phyloP scores from a whole-genome alignment of 1,140 invertebrate species.

The Achroia grisella region DNA sequence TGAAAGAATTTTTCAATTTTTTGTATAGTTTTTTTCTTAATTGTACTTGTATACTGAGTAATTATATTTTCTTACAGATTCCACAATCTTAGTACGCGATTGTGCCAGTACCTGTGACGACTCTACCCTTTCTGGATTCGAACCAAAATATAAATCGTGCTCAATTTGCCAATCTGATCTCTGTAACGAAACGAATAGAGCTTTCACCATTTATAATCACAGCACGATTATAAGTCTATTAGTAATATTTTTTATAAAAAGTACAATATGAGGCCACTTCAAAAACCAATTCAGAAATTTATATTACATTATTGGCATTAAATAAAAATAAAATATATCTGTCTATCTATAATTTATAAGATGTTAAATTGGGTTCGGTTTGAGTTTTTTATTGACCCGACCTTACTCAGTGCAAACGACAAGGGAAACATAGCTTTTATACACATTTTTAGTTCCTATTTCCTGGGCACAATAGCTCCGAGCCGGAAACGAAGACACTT shows the following conservation, averaged over 20 bases:
- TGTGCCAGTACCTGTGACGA: constrained; percentile 30
- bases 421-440: constrained; percentile 12
- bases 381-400: constrained; percentile 5
- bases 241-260: constrained; percentile 12
- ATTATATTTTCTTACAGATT: constrained; percentile 19
- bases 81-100: constrained; percentile 30
- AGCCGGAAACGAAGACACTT: constrained; percentile 16
- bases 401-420: constrained; percentile 13
- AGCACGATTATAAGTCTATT: constrained; percentile 4
- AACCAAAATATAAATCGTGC: constrained; percentile 28
- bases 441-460: constrained; percentile 16
- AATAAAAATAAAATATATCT: no score
- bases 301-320: no score
- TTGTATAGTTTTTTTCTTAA: no score
- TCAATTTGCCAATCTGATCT: constrained; percentile 39
- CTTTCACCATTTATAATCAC: constrained; percentile 11
- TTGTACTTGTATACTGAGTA: no score
- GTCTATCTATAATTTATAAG: no score
- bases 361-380: no score
- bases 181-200: constrained; percentile 30
- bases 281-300: no score
- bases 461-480: constrained; percentile 11
- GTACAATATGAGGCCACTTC: neutral
- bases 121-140: neutral
- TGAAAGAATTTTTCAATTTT: no score